Conservation (phyloP, 1,140 invertebrate species). For the Lethrus apterus region DNA sequence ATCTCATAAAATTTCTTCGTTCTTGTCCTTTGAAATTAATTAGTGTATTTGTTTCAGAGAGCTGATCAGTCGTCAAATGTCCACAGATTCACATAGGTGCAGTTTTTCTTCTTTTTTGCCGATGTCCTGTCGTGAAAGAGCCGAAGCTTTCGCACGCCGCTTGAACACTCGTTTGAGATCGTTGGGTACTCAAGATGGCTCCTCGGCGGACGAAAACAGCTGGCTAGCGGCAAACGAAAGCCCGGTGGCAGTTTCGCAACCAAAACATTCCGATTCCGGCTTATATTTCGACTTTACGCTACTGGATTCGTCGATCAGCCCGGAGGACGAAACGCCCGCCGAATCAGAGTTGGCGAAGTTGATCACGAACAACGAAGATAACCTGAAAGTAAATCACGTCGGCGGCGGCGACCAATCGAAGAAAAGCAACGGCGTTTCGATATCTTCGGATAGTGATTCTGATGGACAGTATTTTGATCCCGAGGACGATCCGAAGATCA, state of each 20-base stretch:
- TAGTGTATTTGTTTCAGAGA: no score
- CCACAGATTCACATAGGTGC: slow-evolving; percentile 37
- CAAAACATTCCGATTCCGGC: slow-evolving; percentile 48
- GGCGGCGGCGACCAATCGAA: not conserved
- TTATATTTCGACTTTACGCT: slow-evolving; percentile 53
- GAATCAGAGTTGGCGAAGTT: slow-evolving; percentile 24
- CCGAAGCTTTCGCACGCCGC: slow-evolving; percentile 69
- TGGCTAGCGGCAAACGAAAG: slow-evolving; percentile 40
- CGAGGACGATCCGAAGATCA: slow-evolving; percentile 39
- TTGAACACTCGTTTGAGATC: slow-evolving; percentile 64
- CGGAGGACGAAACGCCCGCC: slow-evolving; percentile 48
- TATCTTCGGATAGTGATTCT: slow-evolving; percentile 45
- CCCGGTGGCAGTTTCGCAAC: slow-evolving; percentile 38
- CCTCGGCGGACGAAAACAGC: slow-evolving; percentile 40
- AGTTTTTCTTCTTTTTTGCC: slow-evolving; percentile 47
- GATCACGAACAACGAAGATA: slow-evolving; percentile 26
- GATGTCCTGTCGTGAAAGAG: slow-evolving; percentile 67
- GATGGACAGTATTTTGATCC: slow-evolving; percentile 50
- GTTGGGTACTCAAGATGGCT: slow-evolving; percentile 48
- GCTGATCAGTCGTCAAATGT: slow-evolving; percentile 15
- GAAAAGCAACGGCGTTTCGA: slow-evolving; percentile 7
- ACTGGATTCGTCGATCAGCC: slow-evolving; percentile 56
- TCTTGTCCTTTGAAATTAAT: no score
- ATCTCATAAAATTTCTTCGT: no score
- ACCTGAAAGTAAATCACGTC: slow-evolving; percentile 8